Base-by-base conservation (phyloP, 2,797 vertebrate species). In the Sternarchorhynchus goeldii region DNA sequence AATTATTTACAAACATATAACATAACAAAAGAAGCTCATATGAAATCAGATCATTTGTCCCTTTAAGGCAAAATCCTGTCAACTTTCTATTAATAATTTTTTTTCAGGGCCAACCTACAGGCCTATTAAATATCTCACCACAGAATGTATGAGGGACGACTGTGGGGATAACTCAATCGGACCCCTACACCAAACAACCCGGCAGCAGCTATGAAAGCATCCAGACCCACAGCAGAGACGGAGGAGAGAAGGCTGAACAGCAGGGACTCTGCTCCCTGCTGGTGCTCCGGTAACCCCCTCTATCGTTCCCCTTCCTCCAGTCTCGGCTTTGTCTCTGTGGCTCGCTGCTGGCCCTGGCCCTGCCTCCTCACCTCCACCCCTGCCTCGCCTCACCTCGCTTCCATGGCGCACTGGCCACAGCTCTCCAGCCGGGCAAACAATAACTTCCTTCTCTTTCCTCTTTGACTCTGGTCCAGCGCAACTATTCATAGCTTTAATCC, bases 401-500 rank as follows among this genome's bases (percentile, higher is more conserved):
- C 55, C 29, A 57, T n/a, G 6, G 2, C 34, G 66, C 76, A 73
- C 45, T 32, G 58, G 36, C 6, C 63, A 29, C 20, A 6, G n/a
- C 34, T 80, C 36, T 55, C 68, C 67, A 14, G 16, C 29, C 69
- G 71, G 58, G 39, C 60, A 81, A 79, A 83, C 73, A 75, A 73
- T 65, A 68, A 73, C 75, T 62, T 84, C 76, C 78, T 72, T 36
- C 34, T 41, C 16, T 55, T 7, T 10, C 17, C 56, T 71, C 20
- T 69, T 76, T 82, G 66, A 79, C 58, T 63, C 17, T 0, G 3
- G 29, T 82, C 68, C 78, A 75, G 55, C 36, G 8, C 32, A 71
- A 75, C 18, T 57, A 70, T 85, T 63, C 63, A 41, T 75, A 79
- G 41, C 76, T 82, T 79, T 70, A 82, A 82, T 59, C 65, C 57